These are phyloP conservation scores for Pardalotus punctatus DNA, from an alignment of 2,113 vertebrate genomes.

Conservation along the genomic window DNA sequence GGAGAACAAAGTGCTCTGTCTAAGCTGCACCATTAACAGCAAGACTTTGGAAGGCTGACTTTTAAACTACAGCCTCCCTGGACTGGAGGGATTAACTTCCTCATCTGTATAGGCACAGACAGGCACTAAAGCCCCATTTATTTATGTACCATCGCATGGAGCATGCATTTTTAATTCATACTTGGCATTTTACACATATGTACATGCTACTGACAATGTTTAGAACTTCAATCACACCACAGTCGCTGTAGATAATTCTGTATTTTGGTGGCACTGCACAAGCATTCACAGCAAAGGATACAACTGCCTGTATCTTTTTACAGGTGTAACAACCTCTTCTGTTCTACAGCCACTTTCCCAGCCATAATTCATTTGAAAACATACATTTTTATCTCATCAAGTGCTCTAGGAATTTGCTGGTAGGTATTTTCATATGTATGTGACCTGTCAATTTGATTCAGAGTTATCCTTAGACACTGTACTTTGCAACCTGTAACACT, in stretches of 20 bases:
- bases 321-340: not conserved
- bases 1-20: not conserved
- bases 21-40: conserved; percentile 1
- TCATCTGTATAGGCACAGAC: not conserved
- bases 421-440: not conserved
- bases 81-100: not conserved
- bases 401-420: not conserved
- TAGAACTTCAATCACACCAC: not conserved
- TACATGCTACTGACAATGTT: not conserved
- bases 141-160: not conserved
- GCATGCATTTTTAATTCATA: not conserved
- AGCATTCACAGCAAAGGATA: not conserved
- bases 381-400: not conserved
- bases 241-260: not conserved
- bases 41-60: not conserved
- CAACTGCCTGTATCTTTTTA: not conserved
- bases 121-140: not conserved
- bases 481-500: not conserved
- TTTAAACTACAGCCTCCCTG: not conserved
- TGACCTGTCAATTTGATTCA: not conserved
- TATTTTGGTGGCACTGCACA: not conserved
- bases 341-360: not conserved
- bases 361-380: not conserved
- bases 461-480: not conserved
- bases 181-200: not conserved